Conservation (phyloP, 2,113 vertebrate genomes). For the Tinamus guttatus region DNA sequence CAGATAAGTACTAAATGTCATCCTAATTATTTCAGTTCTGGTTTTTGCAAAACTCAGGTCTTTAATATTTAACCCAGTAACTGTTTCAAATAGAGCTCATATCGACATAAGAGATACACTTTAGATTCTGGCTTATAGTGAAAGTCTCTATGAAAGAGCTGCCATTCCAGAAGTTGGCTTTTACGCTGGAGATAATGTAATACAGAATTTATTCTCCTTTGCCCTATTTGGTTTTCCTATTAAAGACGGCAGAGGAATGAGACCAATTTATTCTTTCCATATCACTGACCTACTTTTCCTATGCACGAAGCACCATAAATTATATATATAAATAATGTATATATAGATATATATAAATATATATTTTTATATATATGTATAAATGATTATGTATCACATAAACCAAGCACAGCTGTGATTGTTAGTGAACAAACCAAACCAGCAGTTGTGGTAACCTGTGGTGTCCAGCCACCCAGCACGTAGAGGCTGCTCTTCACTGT, state of each 20-base stretch:
- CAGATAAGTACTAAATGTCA: neutral
- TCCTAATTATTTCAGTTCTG: neutral
- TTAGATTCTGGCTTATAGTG: neutral
- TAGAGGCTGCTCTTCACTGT: slow-evolving; percentile 87
- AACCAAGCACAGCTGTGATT: neutral
- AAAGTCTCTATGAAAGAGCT: neutral
- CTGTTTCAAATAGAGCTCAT: neutral
- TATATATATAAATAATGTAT: too few relatives aligned
- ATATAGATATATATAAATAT: too few relatives aligned
- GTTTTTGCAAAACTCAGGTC: neutral
- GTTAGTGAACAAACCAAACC: neutral
- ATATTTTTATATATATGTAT: too few relatives aligned
- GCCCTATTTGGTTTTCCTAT: neutral
- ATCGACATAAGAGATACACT: neutral
- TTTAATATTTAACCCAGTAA: neutral
- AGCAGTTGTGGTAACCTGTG: slow-evolving; percentile 85
- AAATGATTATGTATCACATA: neutral
- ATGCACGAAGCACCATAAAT: neutral
- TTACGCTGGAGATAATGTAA: neutral
- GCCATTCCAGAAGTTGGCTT: neutral
- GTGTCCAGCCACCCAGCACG: slow-evolving; percentile 93
- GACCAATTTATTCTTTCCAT: neutral
- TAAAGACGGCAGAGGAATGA: neutral
- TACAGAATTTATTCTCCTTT: neutral
- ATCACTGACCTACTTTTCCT: neutral